Evolutionary conservation across 2,888 invertebrate species (phyloP).

Genomic region (Dasypolia templi): DNA sequence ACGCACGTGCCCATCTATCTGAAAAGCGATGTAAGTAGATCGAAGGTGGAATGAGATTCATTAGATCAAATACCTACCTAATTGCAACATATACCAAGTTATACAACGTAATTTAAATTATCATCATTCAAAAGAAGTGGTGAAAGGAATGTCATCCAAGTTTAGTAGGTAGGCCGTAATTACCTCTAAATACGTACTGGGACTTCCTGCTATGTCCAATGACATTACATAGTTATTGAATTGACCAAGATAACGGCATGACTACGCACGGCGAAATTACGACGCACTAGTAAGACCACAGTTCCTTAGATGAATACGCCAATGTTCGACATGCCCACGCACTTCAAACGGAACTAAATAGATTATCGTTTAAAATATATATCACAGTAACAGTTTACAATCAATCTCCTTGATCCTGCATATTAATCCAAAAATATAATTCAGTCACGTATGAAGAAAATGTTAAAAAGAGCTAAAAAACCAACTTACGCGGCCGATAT

Average conservation of each 20-base stretch:
- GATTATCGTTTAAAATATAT: constrained; percentile 34
- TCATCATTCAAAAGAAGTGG: constrained; percentile 32
- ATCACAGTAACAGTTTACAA: constrained; percentile 35
- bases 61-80: constrained; percentile 62
- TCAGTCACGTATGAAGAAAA: constrained; percentile 73
- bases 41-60: constrained; percentile 67
- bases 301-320: constrained; percentile 72
- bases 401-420: constrained; percentile 42
- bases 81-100: constrained; percentile 61
- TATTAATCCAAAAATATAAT: constrained; percentile 78
- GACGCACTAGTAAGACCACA: constrained; percentile 83
- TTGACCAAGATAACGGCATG: constrained; percentile 87
- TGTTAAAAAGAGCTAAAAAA: constrained; percentile 75
- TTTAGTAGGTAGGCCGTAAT: constrained; percentile 56
- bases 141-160: constrained; percentile 50
- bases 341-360: constrained; percentile 53
- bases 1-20: constrained; percentile 79
- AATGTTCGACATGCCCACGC: constrained; percentile 71
- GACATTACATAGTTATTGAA: constrained; percentile 81
- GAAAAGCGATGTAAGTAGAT: constrained; percentile 61
- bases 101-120: constrained; percentile 64
- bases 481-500: constrained; percentile 75
- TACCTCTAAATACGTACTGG: constrained; percentile 48
- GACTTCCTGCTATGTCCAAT: constrained; percentile 56
- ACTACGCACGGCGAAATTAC: constrained; percentile 86